Evolutionary conservation across 2,113 vertebrate species (phyloP).

Genomic region (Seriola aureovittata): DNA sequence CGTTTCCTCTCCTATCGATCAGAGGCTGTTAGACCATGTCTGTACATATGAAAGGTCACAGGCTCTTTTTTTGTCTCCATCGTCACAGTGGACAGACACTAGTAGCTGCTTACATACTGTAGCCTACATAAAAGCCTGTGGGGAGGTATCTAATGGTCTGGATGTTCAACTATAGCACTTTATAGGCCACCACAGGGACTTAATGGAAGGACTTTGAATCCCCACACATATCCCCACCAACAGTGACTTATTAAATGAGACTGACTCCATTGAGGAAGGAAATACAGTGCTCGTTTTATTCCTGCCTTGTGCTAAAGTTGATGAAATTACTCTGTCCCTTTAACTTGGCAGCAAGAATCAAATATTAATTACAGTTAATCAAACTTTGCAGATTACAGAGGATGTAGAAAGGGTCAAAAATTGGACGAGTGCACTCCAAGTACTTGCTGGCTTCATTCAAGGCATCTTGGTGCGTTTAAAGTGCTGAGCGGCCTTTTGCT

Average conservation of each 20-base stretch:
- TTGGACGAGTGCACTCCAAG: constrained; percentile 25
- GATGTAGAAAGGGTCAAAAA: constrained; percentile 49
- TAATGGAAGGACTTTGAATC: constrained; percentile 19
- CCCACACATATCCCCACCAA: background rate
- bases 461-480: constrained; percentile 60
- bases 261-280: constrained; percentile 32
- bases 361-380: constrained; percentile 77
- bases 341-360: constrained; percentile 64
- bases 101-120: constrained; percentile 6
- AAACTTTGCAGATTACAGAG: constrained; percentile 69
- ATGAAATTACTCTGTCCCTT: constrained; percentile 68
- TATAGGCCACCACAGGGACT: constrained; percentile 18
- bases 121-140: constrained; percentile 16
- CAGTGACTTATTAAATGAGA: constrained; percentile 21
- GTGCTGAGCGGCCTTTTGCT: constrained; percentile 69
- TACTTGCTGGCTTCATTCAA: constrained; percentile 43
- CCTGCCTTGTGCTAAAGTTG: constrained; percentile 31
- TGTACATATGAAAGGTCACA: constrained; percentile 67
- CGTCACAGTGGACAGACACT: constrained; percentile 20
- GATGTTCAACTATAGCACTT: constrained; percentile 50
- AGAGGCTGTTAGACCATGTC: constrained; percentile 58
- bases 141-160: constrained; percentile 1
- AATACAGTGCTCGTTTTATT: constrained; percentile 49
- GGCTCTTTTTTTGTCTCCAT: constrained; percentile 44
- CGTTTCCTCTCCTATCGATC: constrained; percentile 57